Percentiles rank a stretch among this genome's conserved stretches.
Conservation (phyloP, 2,113 vertebrate species). For the Turdus rufiventris region DNA sequence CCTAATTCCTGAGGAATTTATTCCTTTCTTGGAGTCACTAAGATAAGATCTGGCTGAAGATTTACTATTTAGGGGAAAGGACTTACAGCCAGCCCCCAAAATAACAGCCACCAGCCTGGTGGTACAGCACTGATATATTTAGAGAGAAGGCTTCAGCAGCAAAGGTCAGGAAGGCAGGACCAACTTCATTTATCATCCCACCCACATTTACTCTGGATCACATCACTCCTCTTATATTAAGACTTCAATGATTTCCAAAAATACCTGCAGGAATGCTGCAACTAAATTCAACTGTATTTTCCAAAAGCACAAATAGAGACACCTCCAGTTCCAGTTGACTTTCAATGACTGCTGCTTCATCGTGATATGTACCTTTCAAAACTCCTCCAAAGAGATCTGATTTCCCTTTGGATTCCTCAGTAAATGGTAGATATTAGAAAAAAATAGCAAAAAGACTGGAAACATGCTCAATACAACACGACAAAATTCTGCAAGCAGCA, state of each 20-base stretch:
- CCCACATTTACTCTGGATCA: background rate
- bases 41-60: background rate
- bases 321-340: background rate
- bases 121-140: background rate
- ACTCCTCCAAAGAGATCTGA: background rate
- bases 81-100: background rate
- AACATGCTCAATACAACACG: background rate
- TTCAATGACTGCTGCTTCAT: background rate
- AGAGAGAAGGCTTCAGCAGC: background rate
- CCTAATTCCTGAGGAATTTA: background rate
- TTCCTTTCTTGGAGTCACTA: background rate
- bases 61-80: background rate
- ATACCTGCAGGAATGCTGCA: background rate
- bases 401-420: background rate
- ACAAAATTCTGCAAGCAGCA: background rate
- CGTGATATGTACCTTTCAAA: background rate
- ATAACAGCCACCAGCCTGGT: background rate
- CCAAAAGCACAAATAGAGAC: background rate
- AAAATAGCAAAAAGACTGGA: background rate
- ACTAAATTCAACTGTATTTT: background rate
- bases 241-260: background rate
- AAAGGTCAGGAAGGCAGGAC: background rate
- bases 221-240: background rate
- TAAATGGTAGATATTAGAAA: background rate
- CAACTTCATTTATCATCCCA: background rate